Conservation (phyloP, 2,797 vertebrate species). For the Spondyliosoma cantharus region DNA sequence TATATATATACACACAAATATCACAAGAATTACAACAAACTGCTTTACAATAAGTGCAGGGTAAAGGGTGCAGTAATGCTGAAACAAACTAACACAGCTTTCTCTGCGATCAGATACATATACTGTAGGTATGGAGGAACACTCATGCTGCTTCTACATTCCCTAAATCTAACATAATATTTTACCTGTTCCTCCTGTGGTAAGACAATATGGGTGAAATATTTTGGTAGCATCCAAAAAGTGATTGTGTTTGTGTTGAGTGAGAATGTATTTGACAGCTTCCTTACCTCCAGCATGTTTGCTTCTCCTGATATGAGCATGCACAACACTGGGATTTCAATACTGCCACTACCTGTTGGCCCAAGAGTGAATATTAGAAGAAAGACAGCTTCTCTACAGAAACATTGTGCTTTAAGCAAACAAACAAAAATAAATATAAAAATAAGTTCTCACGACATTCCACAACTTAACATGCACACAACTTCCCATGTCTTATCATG, state of each 20-base stretch:
- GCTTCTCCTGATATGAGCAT: slow-evolving; percentile 87
- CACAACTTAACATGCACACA: background rate
- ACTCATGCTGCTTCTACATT: background rate
- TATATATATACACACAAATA: background rate
- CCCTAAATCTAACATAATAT: background rate
- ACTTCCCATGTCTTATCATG: background rate
- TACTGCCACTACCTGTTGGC: slow-evolving; percentile 86
- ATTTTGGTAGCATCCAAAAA: background rate
- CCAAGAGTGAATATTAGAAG: background rate
- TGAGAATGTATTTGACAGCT: background rate
- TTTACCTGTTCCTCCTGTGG: too few relatives aligned
- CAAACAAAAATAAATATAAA: background rate
- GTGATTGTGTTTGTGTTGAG: background rate
- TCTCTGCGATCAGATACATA: too few relatives aligned
- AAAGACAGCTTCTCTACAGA: background rate
- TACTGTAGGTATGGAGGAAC: background rate
- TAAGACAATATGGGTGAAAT: background rate
- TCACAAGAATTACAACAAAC: background rate
- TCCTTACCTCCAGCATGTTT: slow-evolving; percentile 85
- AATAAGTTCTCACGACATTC: background rate
- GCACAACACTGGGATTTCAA: slow-evolving; percentile 91
- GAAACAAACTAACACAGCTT: background rate
- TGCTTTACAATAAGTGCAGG: background rate
- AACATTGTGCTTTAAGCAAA: background rate
- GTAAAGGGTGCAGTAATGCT: too few relatives aligned